Conservation (phyloP, 2,113 vertebrate genomes). For the Chamaetylas fuelleborni region DNA sequence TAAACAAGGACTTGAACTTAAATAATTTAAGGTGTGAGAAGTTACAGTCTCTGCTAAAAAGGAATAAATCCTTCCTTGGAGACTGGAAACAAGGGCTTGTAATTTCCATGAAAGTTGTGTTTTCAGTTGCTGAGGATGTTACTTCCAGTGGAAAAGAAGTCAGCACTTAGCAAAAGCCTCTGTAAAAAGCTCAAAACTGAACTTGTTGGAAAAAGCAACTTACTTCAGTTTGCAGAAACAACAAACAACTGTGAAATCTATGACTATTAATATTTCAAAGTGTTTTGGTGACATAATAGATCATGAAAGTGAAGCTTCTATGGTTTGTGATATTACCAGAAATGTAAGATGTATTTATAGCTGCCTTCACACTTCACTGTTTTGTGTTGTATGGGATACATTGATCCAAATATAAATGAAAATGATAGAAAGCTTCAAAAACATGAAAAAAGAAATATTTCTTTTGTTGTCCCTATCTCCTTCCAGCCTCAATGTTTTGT, state of each 20-base stretch:
- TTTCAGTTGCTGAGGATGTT: background rate
- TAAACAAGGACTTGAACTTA: background rate
- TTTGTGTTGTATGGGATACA: background rate
- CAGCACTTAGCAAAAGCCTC: background rate
- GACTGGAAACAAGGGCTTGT: background rate
- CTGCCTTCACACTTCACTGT: background rate
- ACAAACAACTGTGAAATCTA: conserved; percentile 32
- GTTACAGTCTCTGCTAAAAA: background rate
- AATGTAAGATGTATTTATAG: conserved; percentile 40
- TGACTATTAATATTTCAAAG: conserved; percentile 54
- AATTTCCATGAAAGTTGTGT: background rate
- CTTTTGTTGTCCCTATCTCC: background rate
- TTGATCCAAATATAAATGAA: conserved; percentile 39
- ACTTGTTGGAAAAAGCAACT: background rate
- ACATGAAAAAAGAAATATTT: background rate
- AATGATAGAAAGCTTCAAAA: background rate
- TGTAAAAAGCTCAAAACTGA: background rate
- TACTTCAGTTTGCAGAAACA: background rate
- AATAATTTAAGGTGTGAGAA: background rate
- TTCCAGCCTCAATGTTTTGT: background rate
- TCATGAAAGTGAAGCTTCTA: background rate
- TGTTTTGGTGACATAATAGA: conserved; percentile 32
- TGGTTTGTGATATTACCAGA: conserved; percentile 13
- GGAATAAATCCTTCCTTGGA: background rate
- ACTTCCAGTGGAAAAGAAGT: background rate